phyloP scores from a whole-genome alignment of 2,888 invertebrate species.

The Heteromurus nitidus region DNA sequence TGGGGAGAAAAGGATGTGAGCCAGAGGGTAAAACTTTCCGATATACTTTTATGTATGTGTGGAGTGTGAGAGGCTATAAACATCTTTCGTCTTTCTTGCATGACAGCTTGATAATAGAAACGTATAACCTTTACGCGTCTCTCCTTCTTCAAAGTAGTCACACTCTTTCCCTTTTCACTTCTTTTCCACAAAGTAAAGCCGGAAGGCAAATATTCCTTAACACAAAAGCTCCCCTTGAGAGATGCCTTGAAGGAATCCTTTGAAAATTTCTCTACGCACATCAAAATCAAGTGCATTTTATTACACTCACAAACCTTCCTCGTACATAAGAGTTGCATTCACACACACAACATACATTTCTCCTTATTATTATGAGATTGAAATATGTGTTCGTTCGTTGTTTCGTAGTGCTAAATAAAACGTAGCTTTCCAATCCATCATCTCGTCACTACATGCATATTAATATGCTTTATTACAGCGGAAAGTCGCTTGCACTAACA shows the following conservation, averaged over 20 bases:
- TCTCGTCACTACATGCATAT: neutral
- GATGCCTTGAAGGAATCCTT: neutral
- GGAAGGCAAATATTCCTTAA: conserved; percentile 31
- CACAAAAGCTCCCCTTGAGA: neutral
- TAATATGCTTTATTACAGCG: no score
- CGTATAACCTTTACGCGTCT: neutral
- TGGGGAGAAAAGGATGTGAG: no score
- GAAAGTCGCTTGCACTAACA: no score
- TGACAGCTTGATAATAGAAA: conserved; percentile 20
- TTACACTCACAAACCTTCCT: neutral
- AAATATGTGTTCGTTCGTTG: neutral
- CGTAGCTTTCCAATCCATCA: no score
- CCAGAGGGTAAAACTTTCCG: no score
- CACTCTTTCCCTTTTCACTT: neutral
- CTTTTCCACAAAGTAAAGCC: neutral
- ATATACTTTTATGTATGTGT: no score
- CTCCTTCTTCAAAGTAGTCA: neutral
- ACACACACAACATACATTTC: no score
- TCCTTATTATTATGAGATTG: neutral
- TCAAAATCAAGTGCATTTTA: neutral
- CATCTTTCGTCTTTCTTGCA: no score
- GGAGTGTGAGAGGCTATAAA: no score
- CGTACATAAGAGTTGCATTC: no score
- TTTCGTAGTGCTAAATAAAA: no score
- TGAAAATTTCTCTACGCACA: conserved; percentile 5